Conservation (phyloP, 2,113 vertebrate species). For the Tapirus terrestris region DNA sequence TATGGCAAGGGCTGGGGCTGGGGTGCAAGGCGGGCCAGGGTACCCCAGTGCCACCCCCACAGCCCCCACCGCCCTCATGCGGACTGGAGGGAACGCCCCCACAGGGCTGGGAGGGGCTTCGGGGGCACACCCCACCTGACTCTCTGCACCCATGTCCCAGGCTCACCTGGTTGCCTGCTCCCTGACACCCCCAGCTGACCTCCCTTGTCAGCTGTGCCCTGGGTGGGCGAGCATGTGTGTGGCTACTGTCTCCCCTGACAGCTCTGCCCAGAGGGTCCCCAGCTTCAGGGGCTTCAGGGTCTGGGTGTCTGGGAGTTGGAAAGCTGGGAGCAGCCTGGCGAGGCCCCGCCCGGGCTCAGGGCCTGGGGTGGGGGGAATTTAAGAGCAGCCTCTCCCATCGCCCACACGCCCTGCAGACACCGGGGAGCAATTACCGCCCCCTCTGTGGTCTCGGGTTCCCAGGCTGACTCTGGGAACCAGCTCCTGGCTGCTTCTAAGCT, state of each 20-base stretch:
- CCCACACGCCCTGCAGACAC: conserved; percentile 4
- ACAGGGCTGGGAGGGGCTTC: background rate
- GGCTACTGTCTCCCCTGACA: background rate
- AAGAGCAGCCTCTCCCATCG: background rate
- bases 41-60: background rate
- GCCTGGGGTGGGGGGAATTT: background rate
- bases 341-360: background rate
- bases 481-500: background rate
- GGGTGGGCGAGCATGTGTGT: accelerated
- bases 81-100: accelerated
- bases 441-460: conserved; percentile 21
- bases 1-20: background rate
- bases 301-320: accelerated
- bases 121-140: background rate
- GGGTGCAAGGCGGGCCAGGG: background rate
- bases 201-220: background rate
- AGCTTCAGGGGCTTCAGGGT: background rate
- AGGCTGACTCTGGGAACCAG: conserved; percentile 14
- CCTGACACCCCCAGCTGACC: accelerated
- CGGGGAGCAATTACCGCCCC: conserved; percentile 42
- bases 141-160: too few relatives aligned
- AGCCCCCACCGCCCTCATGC: accelerated
- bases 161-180: background rate
- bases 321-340: background rate
- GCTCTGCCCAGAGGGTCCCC: background rate